Base-by-base conservation (phyloP, 2,113 vertebrate species). In the Hippocampus abdominalis region DNA sequence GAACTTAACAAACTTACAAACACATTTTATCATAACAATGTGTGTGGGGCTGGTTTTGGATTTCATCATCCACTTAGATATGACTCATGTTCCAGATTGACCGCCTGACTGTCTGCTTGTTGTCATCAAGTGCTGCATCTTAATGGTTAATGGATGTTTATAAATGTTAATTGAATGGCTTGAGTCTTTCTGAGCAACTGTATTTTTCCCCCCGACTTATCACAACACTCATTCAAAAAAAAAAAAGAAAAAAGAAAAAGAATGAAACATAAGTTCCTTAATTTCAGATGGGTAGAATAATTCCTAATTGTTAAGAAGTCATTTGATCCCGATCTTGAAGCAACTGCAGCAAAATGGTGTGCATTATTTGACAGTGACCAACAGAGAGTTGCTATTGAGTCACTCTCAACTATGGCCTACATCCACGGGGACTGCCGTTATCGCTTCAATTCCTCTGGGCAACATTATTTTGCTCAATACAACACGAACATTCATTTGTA, bases 1-100 rank as follows among this genome's bases (percentile, higher is more conserved):
- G 39, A 59, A 78, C 72, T 74, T 70, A 46, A 42, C 70, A 72
- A n/a, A 54, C 6, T 54, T 54, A 25, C 7, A 53, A 53, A 2
- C 49, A 23, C 29, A 61, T 36, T 61, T 57, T 9, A 61, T 20
- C 32, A 18, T 21, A 21, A 11, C 9, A 10, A 29, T 61, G 18
- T 8, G 32, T 61, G 16, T 11, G 11, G 15, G 29, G 29, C 29
- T 61, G 16, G 46, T 49, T 49, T 49, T 20, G 6, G 51, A n/a
- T 51, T 21, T 51, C 49, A 21, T 21, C 18, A n/a, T 7, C 21
- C 18, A 51, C 21, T 51, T n/a, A 5, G 46, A 51, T 56, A 59
- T 29, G 15, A 16, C n/a, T 59, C 56, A 59, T 53, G n/a, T n/a
- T 10, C n/a, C 8, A 3, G 51, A n/a, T 54, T 54, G 51, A 54